Conservation (phyloP, 1,140 invertebrate species). For the Brevipalpus yothersi region DNA sequence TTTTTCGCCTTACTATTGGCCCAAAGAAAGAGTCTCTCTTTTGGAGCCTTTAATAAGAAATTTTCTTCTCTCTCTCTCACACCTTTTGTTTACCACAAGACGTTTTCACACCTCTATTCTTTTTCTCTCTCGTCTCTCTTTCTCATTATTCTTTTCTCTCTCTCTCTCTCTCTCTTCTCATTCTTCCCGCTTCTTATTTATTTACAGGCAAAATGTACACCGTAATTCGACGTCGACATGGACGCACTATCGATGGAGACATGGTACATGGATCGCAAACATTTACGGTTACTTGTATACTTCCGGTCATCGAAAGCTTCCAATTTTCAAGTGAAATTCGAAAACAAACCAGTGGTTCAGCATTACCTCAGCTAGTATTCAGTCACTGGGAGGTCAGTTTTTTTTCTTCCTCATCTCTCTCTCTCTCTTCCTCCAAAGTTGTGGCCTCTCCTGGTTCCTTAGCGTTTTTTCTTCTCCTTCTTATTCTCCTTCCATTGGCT, state of each 20-base stretch:
- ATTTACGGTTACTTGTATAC: constrained; percentile 59
- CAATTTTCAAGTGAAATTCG: constrained; percentile 68
- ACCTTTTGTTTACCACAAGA: constrained; percentile 4
- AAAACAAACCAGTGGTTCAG: constrained; percentile 82
- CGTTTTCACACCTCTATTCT: neutral
- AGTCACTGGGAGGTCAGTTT: constrained; percentile 78
- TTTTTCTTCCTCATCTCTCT: neutral
- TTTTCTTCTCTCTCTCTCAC: neutral
- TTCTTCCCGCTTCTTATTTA: constrained; percentile 3
- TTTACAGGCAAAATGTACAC: constrained; percentile 68
- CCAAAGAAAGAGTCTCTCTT: no score
- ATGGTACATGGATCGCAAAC: constrained; percentile 59
- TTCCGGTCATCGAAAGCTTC: constrained; percentile 92
- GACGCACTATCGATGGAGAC: constrained; percentile 64
- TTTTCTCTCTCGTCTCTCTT: constrained; percentile 1
- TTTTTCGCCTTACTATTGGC: no score
- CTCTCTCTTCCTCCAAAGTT: neutral
- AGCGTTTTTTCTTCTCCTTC: neutral
- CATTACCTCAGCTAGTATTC: constrained; percentile 80
- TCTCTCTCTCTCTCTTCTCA: constrained; percentile 3
- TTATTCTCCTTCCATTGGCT: no score
- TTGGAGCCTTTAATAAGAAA: no score
- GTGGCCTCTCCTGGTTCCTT: neutral
- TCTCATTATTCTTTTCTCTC: constrained; percentile 5
- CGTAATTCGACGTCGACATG: constrained; percentile 61